phyloP scores from a whole-genome alignment of 2,113 vertebrate species.

The Sceloporus tristichus region DNA sequence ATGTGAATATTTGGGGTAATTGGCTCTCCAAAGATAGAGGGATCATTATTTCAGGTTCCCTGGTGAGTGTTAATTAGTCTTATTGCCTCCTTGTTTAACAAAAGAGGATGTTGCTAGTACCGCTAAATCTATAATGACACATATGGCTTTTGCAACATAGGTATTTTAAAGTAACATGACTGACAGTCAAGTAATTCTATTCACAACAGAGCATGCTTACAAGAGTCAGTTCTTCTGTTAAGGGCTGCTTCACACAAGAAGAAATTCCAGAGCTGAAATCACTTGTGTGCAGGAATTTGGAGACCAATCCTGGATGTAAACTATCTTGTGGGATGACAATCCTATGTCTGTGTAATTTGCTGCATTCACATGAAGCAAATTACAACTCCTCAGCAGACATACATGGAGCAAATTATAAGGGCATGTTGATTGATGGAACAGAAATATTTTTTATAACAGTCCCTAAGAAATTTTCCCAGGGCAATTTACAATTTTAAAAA shows the following conservation, averaged over 20 bases:
- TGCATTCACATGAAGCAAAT: conserved; percentile 8
- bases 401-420: background rate
- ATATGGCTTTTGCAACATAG: conserved; percentile 77
- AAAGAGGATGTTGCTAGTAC: conserved; percentile 78
- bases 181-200: conserved; percentile 80
- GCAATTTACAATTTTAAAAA: background rate
- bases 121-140: conserved; percentile 82
- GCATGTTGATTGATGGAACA: background rate
- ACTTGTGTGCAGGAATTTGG: background rate
- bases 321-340: background rate
- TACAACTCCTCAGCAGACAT: background rate
- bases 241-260: conserved; percentile 5
- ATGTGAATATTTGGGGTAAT: conserved; percentile 87
- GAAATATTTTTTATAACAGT: background rate
- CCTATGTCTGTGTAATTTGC: background rate
- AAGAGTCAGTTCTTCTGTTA: conserved; percentile 58
- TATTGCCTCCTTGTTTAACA: conserved; percentile 85
- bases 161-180: conserved; percentile 83
- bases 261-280: conserved; percentile 10
- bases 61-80: conserved; percentile 85
- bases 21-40: conserved; percentile 81
- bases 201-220: conserved; percentile 65
- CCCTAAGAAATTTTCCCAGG: background rate
- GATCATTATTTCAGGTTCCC: conserved; percentile 84
- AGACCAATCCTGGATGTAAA: too few relatives aligned